A percentile compares a stretch with the other conserved stretches of the same genome.
phyloP scores from a whole-genome alignment of 2,113 vertebrate species.

The Geococcyx californianus region DNA sequence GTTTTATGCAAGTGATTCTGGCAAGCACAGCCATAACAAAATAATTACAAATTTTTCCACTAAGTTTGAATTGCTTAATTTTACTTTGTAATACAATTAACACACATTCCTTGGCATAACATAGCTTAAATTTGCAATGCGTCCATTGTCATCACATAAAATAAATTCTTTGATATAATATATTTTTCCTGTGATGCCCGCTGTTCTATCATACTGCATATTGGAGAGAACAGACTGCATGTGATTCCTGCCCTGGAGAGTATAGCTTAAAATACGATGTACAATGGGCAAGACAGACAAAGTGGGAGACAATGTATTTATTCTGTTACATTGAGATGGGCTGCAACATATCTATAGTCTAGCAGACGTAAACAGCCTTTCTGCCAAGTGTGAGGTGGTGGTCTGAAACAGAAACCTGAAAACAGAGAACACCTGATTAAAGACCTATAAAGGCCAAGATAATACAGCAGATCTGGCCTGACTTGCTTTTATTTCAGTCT shows the following conservation, averaged over 20 bases:
- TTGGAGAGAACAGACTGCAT: neutral
- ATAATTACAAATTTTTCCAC: constrained; percentile 5
- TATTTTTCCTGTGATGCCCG: neutral
- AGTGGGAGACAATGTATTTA: neutral
- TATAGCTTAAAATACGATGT: neutral
- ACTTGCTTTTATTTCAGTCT: neutral
- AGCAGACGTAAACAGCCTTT: neutral
- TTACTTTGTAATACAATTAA: constrained; percentile 50
- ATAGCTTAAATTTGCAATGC: constrained; percentile 6
- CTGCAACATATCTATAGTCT: neutral
- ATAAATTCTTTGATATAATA: neutral
- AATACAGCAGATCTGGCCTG: neutral
- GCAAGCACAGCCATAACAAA: constrained; percentile 52
- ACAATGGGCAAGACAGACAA: neutral
- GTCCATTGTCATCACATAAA: constrained; percentile 12
- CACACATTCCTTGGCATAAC: neutral
- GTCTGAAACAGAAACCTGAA: neutral
- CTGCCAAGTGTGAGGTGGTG: neutral
- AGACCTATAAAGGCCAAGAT: neutral
- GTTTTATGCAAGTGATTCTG: constrained; percentile 41
- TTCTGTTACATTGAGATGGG: neutral
- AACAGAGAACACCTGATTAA: neutral
- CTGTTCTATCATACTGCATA: neutral
- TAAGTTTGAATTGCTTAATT: constrained; percentile 34
- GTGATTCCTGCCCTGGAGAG: neutral